Base-by-base conservation (phyloP, 1,140 invertebrate genomes). In the Drosophila setifemur region DNA sequence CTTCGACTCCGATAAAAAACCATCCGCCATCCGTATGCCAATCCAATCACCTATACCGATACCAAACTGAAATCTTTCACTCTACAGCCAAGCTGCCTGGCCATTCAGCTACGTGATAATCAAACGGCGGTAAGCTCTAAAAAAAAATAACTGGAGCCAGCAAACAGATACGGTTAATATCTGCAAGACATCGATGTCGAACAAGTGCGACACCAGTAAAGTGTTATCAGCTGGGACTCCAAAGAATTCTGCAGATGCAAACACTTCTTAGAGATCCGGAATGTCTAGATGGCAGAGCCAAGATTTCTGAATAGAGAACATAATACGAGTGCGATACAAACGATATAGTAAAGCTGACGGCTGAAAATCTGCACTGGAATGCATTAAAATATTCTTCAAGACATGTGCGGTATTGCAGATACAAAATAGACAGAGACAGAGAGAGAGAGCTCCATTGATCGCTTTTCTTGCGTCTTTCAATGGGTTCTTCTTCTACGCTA, bases 161-260 rank as follows among this genome's bases (percentile, higher is more conserved):
- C 39, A 12, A 11, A 18, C n/a, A n/a, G n/a, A n/a, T n/a, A n/a
- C n/a, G n/a, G n/a, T n/a, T n/a, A 14, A 6, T 12, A 60, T 60
- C 35, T 7, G 9, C 52, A 19, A 40, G 57, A 42, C 57, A 61
- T 61, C 52, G 25, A 29, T 61, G 52, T 61, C 23, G 19, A 25
- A 61, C 52, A 61, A 61, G 57, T 26, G 31, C 7, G 11, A 39
- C 25, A 26, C 19, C 6, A 42, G 16, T 4, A 21, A 8, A 14
- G 19, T 12, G 16, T 9, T 12, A 2, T 6, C 26, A n/a, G n/a
- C n/a, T 14, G 18, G 4, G 16, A 12, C 21, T n/a, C 14, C 21
- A 1, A 4, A 5, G 11, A 39, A 54, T 58, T 54, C 33, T 60
- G 57, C 0, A 16, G 25, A 60, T 60, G 11, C 35, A 12, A 40